Evolutionary conservation across 64 coral and sea anemone genomes (phyloP), one percentile per base, ranked within the genome.

Genomic region (Montipora cactus): DNA sequence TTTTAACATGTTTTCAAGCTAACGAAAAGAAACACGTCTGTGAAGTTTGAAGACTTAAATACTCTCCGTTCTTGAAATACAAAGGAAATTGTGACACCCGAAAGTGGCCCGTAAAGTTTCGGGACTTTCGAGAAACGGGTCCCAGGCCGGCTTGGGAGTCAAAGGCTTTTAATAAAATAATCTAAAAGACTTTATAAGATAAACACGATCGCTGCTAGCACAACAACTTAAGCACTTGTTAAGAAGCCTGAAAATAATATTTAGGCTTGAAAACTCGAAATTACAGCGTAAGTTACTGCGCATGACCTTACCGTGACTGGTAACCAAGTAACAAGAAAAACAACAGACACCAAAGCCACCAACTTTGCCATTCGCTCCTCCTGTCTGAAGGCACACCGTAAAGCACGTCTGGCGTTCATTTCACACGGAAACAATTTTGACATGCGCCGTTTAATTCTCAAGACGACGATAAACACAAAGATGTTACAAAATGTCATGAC

Each of bases 351-450:
- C 18, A 75, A 19, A 9, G 83, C 92, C 22, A 93, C 92, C 59
- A 93, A 93, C 84, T 93, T 77, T 44, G 92, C 92, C 92, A 93
- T 93, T n/a, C 77, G 75, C 47, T 88, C 71, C 37, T 93, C 92
- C 13, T 88, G 76, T 22, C 78, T 62, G 10, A 87, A 85, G 7
- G 85, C 77, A 25, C 57, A 8, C 22, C 84, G 67, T 48, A 21
- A 18, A 2, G 58, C 67, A 22, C 21, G 25, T 19, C 44, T 59
- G 3, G 59, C 22, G 12, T 73, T 74, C 2, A 73, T 57, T 19
- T 71, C 77, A 5, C 21, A 87, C 0, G 92, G 92, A 0, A 93
- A 18, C 5, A 93, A 64, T 10, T 59, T 47, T 15, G 83, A 88
- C 49, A 88, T 87, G 47, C 68, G 80, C 18, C 20, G 25, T 49